Conservation (phyloP, 2,888 invertebrate species). For the Eupithecia tripunctaria region DNA sequence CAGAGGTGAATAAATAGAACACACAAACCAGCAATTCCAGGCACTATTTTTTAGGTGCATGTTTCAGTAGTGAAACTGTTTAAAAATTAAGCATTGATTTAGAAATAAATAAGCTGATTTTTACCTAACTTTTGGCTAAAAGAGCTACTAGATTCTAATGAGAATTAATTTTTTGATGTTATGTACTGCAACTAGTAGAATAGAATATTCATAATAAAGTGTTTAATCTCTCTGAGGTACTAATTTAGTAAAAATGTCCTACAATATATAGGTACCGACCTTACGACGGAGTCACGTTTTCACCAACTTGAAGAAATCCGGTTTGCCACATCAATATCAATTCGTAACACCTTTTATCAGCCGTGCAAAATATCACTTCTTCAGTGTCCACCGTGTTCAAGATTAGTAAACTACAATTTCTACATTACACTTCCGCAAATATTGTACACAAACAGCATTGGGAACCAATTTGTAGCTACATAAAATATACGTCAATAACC, state of each 20-base stretch:
- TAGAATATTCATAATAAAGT: background rate
- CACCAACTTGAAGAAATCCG: conserved; percentile 75
- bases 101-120: background rate
- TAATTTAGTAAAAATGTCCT: conserved; percentile 37
- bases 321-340: conserved; percentile 81
- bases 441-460: conserved; percentile 72
- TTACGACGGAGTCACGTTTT: conserved; percentile 79
- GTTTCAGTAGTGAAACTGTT: too few relatives aligned
- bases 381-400: conserved; percentile 56
- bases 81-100: background rate
- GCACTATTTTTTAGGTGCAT: too few relatives aligned
- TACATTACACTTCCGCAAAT: conserved; percentile 67
- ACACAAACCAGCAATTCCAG: too few relatives aligned
- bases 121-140: background rate
- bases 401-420: conserved; percentile 51
- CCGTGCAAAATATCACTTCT: conserved; percentile 60
- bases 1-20: conserved; percentile 9
- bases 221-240: conserved; percentile 7
- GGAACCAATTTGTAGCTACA: conserved; percentile 64
- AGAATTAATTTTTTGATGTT: background rate
- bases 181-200: too few relatives aligned
- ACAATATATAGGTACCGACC: conserved; percentile 66
- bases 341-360: conserved; percentile 68
- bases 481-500: conserved; percentile 78
- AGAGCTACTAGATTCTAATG: conserved; percentile 11